phyloP scores from a whole-genome alignment of 2,797 vertebrate species.

The Rhinatrema bivittatum region DNA sequence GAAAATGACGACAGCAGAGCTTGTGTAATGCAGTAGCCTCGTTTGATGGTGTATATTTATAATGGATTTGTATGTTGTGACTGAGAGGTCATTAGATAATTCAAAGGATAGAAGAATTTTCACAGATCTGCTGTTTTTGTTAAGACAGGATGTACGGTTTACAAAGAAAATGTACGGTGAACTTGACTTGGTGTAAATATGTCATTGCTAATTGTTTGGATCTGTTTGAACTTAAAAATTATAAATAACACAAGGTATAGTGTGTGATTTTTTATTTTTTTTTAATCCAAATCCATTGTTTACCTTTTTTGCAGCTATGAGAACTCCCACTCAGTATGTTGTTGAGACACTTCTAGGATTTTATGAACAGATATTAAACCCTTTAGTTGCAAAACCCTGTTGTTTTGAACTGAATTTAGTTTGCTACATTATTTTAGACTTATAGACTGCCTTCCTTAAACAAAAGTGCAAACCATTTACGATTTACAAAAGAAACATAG shows the following conservation, averaged over 20 bases:
- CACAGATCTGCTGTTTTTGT: slow-evolving; percentile 9
- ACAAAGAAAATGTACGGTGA: slow-evolving; percentile 27
- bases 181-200: slow-evolving; percentile 44
- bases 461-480: too few relatives aligned
- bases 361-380: too few relatives aligned
- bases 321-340: too few relatives aligned
- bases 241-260: slow-evolving; percentile 28
- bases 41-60: slow-evolving; percentile 40
- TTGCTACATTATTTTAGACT: too few relatives aligned
- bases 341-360: too few relatives aligned
- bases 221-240: slow-evolving; percentile 51
- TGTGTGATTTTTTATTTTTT: background rate
- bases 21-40: slow-evolving; percentile 22
- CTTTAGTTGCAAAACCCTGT: too few relatives aligned
- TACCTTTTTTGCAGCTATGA: background rate
- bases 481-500: too few relatives aligned
- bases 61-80: slow-evolving; percentile 47
- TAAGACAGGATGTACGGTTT: slow-evolving; percentile 46
- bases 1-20: slow-evolving; percentile 20
- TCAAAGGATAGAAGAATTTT: slow-evolving; percentile 14
- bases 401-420: too few relatives aligned
- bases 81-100: slow-evolving; percentile 40
- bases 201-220: slow-evolving; percentile 35
- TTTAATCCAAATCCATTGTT: background rate
- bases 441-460: too few relatives aligned